Conservation (phyloP, 1,140 invertebrate species). For the Drosophila simulans region DNA sequence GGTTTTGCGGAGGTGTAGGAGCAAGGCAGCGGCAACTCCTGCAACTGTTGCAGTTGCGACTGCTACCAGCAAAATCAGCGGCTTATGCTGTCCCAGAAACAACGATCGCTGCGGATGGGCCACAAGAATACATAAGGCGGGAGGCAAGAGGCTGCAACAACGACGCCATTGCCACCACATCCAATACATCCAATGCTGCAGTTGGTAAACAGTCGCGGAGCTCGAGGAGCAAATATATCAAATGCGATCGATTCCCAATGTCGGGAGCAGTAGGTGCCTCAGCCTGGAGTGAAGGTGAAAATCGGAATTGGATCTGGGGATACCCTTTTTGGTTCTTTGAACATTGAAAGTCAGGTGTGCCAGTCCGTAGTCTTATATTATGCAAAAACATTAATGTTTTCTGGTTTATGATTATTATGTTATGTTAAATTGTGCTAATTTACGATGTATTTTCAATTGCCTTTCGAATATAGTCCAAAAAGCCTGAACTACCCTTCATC, state of each 20-base stretch:
- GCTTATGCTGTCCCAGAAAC: constrained; percentile 25
- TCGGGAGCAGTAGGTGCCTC: constrained; percentile 67
- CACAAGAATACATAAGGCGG: constrained; percentile 49
- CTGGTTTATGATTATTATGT: too few relatives aligned
- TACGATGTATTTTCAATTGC: too few relatives aligned
- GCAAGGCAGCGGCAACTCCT: constrained; percentile 41
- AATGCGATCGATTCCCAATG: constrained; percentile 83
- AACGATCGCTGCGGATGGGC: constrained; percentile 63
- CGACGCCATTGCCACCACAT: constrained; percentile 68
- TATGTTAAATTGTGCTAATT: too few relatives aligned
- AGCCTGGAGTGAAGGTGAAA: constrained; percentile 4
- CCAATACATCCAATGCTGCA: constrained; percentile 45
- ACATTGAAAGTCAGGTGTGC: not conserved
- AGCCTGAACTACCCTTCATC: constrained; percentile 13
- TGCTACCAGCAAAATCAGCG: constrained; percentile 32
- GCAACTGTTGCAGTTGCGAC: constrained; percentile 51
- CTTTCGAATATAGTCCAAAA: not conserved
- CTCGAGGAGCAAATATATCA: constrained; percentile 82
- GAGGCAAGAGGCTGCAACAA: constrained; percentile 15
- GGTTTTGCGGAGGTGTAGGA: constrained; percentile 66
- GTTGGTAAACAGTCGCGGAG: constrained; percentile 43
- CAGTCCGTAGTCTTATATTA: too few relatives aligned
- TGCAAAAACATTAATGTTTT: too few relatives aligned
- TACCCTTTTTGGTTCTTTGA: not conserved
- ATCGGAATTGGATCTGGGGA: not conserved